Base-by-base conservation (phyloP, 23 tunicate species). In the Phallusia fumigata region DNA sequence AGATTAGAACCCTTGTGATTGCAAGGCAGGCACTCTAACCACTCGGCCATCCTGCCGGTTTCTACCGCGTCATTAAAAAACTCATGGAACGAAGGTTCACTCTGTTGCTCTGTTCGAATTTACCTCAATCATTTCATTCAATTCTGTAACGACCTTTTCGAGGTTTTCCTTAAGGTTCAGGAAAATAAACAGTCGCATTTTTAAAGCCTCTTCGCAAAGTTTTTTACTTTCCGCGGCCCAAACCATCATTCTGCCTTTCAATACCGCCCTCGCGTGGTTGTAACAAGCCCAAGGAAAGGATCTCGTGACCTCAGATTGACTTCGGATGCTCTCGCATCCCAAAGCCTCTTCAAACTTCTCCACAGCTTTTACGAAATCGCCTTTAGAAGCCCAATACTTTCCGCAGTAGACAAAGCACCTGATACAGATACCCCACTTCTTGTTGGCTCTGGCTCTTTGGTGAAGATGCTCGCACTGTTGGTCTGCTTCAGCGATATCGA, bases 241-340 rank as follows among this genome's bases (percentile, higher is more conserved):
- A 58, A 10, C 34, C 45, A 35, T 3, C 78, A 74, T 33, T 74
- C 16, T 74, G 11, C 78, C 78, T 21, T 30, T 10, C n/a, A 74
- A 33, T 33, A 35, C 45, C 22, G 78, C 78, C 78, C 78, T 74
- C 5, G 78, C 78, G 78, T 74, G 31, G 31, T 74, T 74, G 78
- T 11, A 74, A 35, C 78, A 74, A 18, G 34, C 78, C 78, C 78
- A 74, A 10, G 78, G 45, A 30, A 21, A 74, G 5, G 45, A 74
- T 19, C n/a, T 74, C 5, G 12, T 19, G 3, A 31, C 45, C 19
- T 33, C 78, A 35, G 45, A 19, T 74, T 33, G 45, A 74, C 28
- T 58, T 6, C 69, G 26, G 16, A 58, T 58, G 8, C 69, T 16
- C 3, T 58, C 22, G 16, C 40, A 19, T 30, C 19, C 31, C 3